Evolutionary conservation across 2,113 vertebrate species (phyloP).

Genomic region (Paedocypris sp.): DNA sequence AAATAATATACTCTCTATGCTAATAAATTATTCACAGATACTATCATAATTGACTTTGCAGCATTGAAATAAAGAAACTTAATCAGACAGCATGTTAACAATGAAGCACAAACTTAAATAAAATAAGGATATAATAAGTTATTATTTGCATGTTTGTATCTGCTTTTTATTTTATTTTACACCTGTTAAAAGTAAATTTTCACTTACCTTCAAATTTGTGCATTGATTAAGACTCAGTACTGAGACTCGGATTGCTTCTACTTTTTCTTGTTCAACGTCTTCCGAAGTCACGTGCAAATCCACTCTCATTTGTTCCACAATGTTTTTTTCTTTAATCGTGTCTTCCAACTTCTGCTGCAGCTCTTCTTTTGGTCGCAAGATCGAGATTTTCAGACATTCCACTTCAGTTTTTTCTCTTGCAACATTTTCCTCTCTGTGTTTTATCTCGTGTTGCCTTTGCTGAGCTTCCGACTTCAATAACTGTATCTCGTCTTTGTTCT

Average conservation of each 20-base stretch:
- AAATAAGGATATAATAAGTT: too few species aligned
- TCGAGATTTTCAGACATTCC: conserved; percentile 24
- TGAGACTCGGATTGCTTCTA: not conserved
- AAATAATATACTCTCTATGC: too few species aligned
- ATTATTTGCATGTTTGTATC: not conserved
- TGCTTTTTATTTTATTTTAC: not conserved
- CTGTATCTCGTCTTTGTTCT: conserved; percentile 25
- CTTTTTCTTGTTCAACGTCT: not conserved
- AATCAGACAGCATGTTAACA: too few species aligned
- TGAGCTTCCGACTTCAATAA: conserved; percentile 18
- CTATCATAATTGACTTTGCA: too few species aligned
- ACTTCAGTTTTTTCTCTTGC: conserved; percentile 19
- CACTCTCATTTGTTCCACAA: not conserved
- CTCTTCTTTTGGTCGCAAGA: conserved; percentile 26
- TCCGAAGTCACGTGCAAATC: not conserved
- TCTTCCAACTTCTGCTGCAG: conserved; percentile 14
- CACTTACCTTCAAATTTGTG: conserved; percentile 4
- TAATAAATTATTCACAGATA: too few species aligned
- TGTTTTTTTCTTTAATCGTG: not conserved
- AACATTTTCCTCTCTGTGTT: conserved; percentile 29
- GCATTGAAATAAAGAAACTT: too few species aligned
- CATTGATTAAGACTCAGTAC: not conserved
- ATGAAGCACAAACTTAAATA: too few species aligned
- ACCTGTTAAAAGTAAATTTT: not conserved
- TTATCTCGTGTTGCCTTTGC: conserved; percentile 24